These are phyloP conservation scores for Allacma fusca DNA, from an alignment of 2,888 invertebrate genomes.

Conservation along the genomic window DNA sequence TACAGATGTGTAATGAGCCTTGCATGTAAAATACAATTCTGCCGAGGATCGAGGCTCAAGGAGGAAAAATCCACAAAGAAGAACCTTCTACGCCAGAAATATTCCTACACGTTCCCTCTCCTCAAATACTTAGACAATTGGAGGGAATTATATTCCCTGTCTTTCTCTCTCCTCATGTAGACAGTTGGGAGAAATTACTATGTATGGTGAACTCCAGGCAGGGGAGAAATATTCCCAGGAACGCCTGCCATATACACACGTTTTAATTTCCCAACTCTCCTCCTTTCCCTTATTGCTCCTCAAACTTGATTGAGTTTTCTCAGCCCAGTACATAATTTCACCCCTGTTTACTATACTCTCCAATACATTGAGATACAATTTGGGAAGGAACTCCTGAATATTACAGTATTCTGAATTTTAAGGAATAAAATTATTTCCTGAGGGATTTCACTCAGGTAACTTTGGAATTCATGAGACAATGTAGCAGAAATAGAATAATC, in stretches of 20 bases:
- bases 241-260: neutral
- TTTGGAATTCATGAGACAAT: too few relatives aligned
- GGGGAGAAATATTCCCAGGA: neutral
- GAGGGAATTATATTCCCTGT: conserved; percentile 4
- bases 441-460: too few relatives aligned
- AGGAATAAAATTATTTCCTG: neutral
- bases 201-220: neutral
- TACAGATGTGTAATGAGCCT: too few relatives aligned
- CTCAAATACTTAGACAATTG: conserved; percentile 7
- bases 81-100: neutral
- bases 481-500: too few relatives aligned
- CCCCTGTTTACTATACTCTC: neutral
- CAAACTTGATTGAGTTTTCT: conserved; percentile 7
- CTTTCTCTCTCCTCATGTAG: neutral
- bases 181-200: neutral
- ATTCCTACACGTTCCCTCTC: neutral
- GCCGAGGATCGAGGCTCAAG: too few relatives aligned
- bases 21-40: too few relatives aligned
- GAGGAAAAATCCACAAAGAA: too few relatives aligned
- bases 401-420: too few relatives aligned
- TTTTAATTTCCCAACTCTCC: neutral
- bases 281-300: neutral
- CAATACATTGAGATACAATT: too few relatives aligned
- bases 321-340: neutral
- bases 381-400: too few relatives aligned